Base-by-base conservation (phyloP, 2,888 invertebrate species). In the Macrosoma leucophasiata region DNA sequence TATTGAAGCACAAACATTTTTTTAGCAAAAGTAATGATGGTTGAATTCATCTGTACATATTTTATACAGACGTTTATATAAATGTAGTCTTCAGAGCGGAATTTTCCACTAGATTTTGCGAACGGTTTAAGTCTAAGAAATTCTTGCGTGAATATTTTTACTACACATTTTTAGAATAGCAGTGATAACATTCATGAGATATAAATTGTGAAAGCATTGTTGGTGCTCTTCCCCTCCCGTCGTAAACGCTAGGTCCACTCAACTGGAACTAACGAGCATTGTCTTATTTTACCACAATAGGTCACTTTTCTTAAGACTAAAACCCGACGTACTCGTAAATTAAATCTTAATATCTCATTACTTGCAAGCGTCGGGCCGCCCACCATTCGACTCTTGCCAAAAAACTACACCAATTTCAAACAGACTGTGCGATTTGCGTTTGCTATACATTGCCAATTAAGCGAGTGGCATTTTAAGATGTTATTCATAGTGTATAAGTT, bases 321-420 rank as follows among this genome's bases (percentile, higher is more conserved):
- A 70, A 64, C 69, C 67, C 65, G 52, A 68, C 69, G 72, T 61
- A 70, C 65, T 70, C 79, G 72, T 82, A 77, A 79, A 79, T 81
- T 81, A 63, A 70, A 75, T 71, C 63, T 76, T 74, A 74, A 81
- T 79, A 71, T 75, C 76, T 75, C 81, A 75, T 84, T 81, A 79
- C 75, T 79, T 74, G 75, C 82, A 77, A 78, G 62, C 63, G 50
- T 55, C 50, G 58, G 58, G 47, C 62, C 73, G 67, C 73, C 72
- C 56, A 59, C 41, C 52, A 49, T 46, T 58, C 55, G 43, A 52
- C 52, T 56, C 54, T 55, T 67, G 71, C 70, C 69, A 73, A 73
- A 71, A 73, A 67, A 60, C 55, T 46, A 46, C 23, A 46, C 34
- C 39, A 50, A 48, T 49, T 48, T 43, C 32, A 19, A 43, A 37